Evolutionary conservation across 2,888 invertebrate genomes (phyloP), one percentile per base, ranked within the genome.

Genomic region (Amorpha juglandis): DNA sequence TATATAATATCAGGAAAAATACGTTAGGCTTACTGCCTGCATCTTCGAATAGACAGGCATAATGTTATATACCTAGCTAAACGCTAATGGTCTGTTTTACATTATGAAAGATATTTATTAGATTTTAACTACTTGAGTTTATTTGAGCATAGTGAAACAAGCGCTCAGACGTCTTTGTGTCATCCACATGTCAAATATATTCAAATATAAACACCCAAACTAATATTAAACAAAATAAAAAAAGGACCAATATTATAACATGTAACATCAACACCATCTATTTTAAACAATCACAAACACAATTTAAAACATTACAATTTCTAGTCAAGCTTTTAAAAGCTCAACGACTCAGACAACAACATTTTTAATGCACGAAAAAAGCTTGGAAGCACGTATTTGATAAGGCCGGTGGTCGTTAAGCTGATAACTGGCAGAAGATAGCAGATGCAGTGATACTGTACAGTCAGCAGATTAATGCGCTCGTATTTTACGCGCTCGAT

Each of bases 351-450:
- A 45, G 45, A 53, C 64, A 53, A 65, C 55, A 65, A 65, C 55
- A 65, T 65, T 65, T 65, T 66, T 66, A 67, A 67, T 67, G 62
- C 67, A 63, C 58, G 55, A 67, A 67, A 67, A 67, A 67, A 63
- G 67, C 62, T 58, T 64, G 67, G 64, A 62, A 64, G 74, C 79
- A 78, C 77, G 77, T 72, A 70, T 65, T 63, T 73, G 81, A 79
- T 81, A 80, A 78, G 72, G 65, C 66, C 53, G 66, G 67, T 65
- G 70, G 76, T 78, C 78, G 77, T 79, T 75, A 73, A 70, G 69
- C 62, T 67, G 80, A 81, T 80, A 78, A 71, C 66, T 71, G 8
- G 50, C 68, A 68, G 71, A 68, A 72, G 78, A 75, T 75, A 77
- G 55, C 62, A 72, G 77, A 80, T 76, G 38, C 27, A 12, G 11